Conservation (phyloP, 2,113 vertebrate species). For the Drymodes brunneopygia region DNA sequence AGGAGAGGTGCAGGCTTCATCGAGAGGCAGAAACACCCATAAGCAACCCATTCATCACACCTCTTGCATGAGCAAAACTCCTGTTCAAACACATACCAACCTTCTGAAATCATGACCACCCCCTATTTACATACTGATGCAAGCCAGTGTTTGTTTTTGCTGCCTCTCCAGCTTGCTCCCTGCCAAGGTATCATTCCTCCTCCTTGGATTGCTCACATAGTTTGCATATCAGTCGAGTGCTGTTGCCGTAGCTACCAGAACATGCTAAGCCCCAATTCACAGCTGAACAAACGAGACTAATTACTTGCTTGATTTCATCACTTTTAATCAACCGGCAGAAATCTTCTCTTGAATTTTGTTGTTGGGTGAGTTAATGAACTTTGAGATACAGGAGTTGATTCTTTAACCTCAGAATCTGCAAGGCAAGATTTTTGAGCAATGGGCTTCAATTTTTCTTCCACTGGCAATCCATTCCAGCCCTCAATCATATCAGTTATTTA, state of each 20-base stretch:
- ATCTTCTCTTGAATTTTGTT: neutral
- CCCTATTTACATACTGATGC: neutral
- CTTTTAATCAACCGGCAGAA: neutral
- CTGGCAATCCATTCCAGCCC: neutral
- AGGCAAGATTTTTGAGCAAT: neutral
- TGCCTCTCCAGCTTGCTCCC: neutral
- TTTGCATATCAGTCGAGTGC: neutral
- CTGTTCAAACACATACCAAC: conserved; percentile 39
- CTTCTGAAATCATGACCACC: neutral
- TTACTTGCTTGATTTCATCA: conserved; percentile 18
- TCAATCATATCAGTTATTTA: neutral
- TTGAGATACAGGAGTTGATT: neutral
- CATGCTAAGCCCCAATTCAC: neutral
- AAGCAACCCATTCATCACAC: neutral
- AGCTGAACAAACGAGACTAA: conserved; percentile 12
- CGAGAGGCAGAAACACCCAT: neutral
- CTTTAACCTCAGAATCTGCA: neutral
- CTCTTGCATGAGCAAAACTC: neutral
- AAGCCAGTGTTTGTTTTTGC: neutral
- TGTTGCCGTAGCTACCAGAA: neutral
- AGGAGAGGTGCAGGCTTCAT: neutral
- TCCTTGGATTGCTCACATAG: neutral
- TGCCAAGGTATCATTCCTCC: neutral
- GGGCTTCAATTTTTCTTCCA: neutral
- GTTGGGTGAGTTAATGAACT: neutral